Evolutionary conservation across 2,797 vertebrate genomes (phyloP), one percentile per base, ranked within the genome.

Genomic region (Enoplosus armatus): DNA sequence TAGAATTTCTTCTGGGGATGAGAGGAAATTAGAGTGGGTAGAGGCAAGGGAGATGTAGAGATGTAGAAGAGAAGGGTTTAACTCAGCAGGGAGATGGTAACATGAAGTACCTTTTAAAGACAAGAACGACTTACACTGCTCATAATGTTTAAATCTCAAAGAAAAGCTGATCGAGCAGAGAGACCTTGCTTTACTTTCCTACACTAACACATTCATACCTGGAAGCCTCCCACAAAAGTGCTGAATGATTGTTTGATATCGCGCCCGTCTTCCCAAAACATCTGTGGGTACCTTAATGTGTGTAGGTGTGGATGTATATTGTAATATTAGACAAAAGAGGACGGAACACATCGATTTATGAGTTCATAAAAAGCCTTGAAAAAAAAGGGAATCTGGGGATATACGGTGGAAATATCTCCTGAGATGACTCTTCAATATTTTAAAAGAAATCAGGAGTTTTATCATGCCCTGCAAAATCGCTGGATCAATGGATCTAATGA

Each of bases 261-360:
- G 0, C 54, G 12, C 41, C 65, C n/a, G 35, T 27, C 48, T 24
- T 59, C 73, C 69, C 65, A 81, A 75, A 53, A 55, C 68, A 72
- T 72, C 61, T 9, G 43, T 20, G 31, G 22, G 22, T 29, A 27
- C 39, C 47, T 67, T 66, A 72, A 12, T 47, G 51, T 53, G 61
- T 29, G 27, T 39, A 27, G 56, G 58, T 24, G 77, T 59, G 14
- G 18, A 48, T 58, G 54, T 35, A 5, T 22, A 26, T n/a, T n/a
- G 43, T 51, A 56, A 65, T 41, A 66, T 58, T 10, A 70, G 48
- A 75, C 47, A 27, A 54, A 75, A 33, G 20, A 41, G 7, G 31
- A 29, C 59, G 62, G 35, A 75, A 18, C 7, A 10, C 10, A 0
- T 0, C 59, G 62, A 26, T 64, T 45, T 66, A 41, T 60, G 26